A percentile compares a stretch with the other conserved stretches of the same genome.
Evolutionary conservation across 2,797 vertebrate genomes (phyloP).

Genomic region (Alosa sapidissima): DNA sequence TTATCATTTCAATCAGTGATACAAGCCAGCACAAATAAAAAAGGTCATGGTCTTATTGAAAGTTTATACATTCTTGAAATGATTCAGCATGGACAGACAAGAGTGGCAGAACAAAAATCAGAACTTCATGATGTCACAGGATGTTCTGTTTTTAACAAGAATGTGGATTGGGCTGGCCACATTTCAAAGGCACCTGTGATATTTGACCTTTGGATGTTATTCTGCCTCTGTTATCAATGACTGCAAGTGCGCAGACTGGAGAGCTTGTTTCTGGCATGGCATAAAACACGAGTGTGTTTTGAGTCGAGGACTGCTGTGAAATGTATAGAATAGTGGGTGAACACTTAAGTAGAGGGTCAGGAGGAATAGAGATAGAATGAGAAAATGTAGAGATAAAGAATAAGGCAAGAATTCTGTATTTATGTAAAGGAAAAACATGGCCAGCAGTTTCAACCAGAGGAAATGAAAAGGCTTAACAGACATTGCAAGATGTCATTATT

Average conservation of each 20-base stretch:
- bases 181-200: conserved; percentile 19
- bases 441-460: background rate
- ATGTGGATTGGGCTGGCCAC: conserved; percentile 7
- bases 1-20: background rate
- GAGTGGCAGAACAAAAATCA: background rate
- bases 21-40: background rate
- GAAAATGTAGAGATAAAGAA: background rate
- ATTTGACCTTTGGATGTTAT: conserved; percentile 23
- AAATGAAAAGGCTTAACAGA: background rate
- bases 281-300: background rate
- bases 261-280: conserved; percentile 5
- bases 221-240: conserved; percentile 18
- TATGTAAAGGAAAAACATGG: background rate
- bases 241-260: background rate
- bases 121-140: conserved; percentile 4
- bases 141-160: conserved; percentile 12
- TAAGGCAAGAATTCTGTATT: background rate
- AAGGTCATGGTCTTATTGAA: background rate
- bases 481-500: background rate
- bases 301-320: background rate
- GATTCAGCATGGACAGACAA: background rate
- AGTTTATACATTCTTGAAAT: background rate
- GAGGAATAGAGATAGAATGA: background rate
- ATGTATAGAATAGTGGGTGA: background rate
- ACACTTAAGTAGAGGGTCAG: background rate